Conservation (phyloP, 2,797 vertebrate genomes). For the Ceryle rudis region DNA sequence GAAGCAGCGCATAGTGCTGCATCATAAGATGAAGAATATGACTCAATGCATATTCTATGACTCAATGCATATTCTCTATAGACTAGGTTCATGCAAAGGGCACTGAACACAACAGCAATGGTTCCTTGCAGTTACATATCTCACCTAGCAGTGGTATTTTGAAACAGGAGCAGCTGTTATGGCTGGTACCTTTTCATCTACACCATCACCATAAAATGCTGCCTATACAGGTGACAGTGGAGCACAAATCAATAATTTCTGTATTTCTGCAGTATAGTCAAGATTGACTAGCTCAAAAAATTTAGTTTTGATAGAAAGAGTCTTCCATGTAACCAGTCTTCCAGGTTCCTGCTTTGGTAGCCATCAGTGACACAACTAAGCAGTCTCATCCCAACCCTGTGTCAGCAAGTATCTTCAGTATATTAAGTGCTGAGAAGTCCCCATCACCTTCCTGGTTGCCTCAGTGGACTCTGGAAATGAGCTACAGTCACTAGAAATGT, state of each 20-base stretch:
- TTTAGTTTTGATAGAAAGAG: accelerated
- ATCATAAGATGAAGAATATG: background rate
- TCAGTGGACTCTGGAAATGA: background rate
- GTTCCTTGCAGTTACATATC: background rate
- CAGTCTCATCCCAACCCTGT: background rate
- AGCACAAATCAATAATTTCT: background rate
- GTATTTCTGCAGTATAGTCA: background rate
- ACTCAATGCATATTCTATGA: background rate
- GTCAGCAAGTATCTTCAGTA: background rate
- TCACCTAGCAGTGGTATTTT: background rate
- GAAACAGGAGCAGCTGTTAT: background rate
- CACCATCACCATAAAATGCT: background rate
- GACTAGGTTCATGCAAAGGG: background rate
- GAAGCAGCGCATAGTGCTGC: background rate
- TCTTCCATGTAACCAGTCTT: background rate
- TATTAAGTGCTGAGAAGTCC: background rate
- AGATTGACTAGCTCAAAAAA: background rate
- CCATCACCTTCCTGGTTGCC: background rate
- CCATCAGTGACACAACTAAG: background rate
- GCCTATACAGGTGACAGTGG: background rate
- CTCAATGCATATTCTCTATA: background rate
- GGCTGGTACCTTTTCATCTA: background rate
- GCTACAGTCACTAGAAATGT: background rate
- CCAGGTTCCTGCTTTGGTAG: background rate
- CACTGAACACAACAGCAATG: background rate